Conservation (phyloP, 2,797 vertebrate species). For the Propithecus deckenii region DNA sequence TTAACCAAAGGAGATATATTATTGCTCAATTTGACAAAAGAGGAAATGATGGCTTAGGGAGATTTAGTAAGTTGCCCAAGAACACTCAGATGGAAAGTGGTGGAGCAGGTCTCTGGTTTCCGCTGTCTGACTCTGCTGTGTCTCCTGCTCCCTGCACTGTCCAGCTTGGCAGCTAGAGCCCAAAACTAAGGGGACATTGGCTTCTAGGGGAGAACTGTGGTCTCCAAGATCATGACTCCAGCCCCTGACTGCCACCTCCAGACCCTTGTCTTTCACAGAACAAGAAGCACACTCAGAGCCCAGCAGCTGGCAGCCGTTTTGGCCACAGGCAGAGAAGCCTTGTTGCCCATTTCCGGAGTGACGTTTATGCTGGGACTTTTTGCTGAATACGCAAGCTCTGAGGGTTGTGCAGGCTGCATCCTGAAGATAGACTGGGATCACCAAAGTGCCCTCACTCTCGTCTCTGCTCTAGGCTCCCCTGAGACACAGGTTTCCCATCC, state of each 20-base stretch:
- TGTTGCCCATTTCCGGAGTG: neutral
- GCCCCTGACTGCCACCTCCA: neutral
- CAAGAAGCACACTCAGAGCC: neutral
- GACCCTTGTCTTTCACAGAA: neutral
- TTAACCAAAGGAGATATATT: neutral
- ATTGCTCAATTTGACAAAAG: constrained; percentile 30
- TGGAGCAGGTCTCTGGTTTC: neutral
- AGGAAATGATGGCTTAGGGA: constrained; percentile 8
- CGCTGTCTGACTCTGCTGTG: neutral
- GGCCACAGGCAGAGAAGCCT: neutral
- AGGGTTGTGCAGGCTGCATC: neutral
- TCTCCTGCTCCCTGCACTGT: neutral
- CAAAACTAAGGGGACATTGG: neutral
- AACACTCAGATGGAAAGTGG: neutral
- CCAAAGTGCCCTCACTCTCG: neutral
- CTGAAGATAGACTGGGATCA: neutral
- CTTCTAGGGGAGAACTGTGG: neutral
- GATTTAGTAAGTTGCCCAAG: constrained; percentile 12
- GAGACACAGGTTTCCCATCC: neutral
- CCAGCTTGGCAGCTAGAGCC: neutral
- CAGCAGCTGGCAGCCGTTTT: neutral
- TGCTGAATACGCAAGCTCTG: neutral
- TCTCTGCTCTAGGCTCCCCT: neutral
- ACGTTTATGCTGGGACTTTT: neutral
- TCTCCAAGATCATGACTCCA: neutral